Percentiles rank a stretch among this genome's conserved stretches.
Evolutionary conservation across 2,888 invertebrate genomes (phyloP).

Genomic region (Choristoneura rosaceana): DNA sequence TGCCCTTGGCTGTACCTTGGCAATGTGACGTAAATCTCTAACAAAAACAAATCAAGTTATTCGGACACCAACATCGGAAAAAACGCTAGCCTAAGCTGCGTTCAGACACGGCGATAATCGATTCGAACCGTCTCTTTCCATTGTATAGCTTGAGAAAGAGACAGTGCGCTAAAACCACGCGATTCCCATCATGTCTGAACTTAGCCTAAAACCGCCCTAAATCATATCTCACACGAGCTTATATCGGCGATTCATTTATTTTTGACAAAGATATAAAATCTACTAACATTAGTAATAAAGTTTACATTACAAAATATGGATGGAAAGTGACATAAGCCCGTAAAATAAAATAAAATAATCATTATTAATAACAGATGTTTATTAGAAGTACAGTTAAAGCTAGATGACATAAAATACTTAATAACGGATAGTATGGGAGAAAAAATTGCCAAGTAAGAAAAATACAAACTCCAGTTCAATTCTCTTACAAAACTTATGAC

Average conservation of each 20-base stretch:
- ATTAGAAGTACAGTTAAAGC: constrained; percentile 31
- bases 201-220: too few species aligned
- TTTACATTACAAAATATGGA: background rate
- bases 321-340: background rate
- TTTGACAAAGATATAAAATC: background rate
- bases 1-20: too few species aligned
- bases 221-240: too few species aligned
- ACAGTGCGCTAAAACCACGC: too few species aligned
- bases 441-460: background rate
- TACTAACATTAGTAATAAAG: background rate
- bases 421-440: constrained; percentile 3
- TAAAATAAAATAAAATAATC: constrained; percentile 19
- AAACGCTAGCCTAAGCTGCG: background rate
- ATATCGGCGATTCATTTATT: background rate
- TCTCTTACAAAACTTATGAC: background rate
- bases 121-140: too few species aligned
- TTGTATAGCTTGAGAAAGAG: too few species aligned
- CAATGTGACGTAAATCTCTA: too few species aligned
- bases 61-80: too few species aligned
- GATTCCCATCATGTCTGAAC: too few species aligned
- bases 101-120: background rate
- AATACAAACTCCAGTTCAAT: background rate
- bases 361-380: constrained; percentile 29
- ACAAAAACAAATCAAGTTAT: too few species aligned
- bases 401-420: constrained; percentile 33